Evolutionary conservation across 2,888 invertebrate species (phyloP), one percentile per base, ranked within the genome.

Genomic region (Epinotia brunnichana): DNA sequence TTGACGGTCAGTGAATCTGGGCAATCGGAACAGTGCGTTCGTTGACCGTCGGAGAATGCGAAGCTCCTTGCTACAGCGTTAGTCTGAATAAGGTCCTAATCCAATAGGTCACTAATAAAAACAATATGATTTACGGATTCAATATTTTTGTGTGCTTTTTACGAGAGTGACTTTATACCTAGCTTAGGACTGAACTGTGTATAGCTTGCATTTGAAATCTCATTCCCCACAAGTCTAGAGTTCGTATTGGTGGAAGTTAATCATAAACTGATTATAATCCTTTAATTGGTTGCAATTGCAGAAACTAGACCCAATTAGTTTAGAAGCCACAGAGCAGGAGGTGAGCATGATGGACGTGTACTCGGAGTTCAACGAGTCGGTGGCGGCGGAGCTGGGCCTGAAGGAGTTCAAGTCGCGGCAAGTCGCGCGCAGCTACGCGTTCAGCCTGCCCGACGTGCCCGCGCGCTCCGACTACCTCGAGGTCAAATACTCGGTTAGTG

Each of bases 401-500:
- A 94, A 94, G 66, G 95, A 96, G 79, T 98, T 98, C 86, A 97
- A 96, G 82, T 96, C 96, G 0, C 94, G 95, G 77, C 96, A 96
- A 84, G 96, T 96, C 0, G 95, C 94, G 0, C 98, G 97, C 86
- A 96, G 95, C 81, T 99, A 99, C 90, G 97, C 97, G 39, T 99
- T 99, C 89, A 97, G 97, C 81, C 92, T 96, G 29, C 94, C 96
- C 10, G 94, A 95, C 80, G 96, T 98, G 67, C 99, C 99, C 0
- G 94, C 95, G 29, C 95, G 96, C 78, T 96, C 97, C 15, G 98
- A 98, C 77, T 99, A 99, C 84, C 92, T 99, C 79, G 99, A 99
- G 95, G 96, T 99, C 24, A 94, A 95, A 85, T 98, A 98, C 91
- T 94, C 96, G 29, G 97, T 97, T 85, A 95, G 95, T 94, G 66